A percentile compares a stretch with the other conserved stretches of the same genome.
Conservation (phyloP, 1,140 invertebrate species). For the Ridgeia piscesae region DNA sequence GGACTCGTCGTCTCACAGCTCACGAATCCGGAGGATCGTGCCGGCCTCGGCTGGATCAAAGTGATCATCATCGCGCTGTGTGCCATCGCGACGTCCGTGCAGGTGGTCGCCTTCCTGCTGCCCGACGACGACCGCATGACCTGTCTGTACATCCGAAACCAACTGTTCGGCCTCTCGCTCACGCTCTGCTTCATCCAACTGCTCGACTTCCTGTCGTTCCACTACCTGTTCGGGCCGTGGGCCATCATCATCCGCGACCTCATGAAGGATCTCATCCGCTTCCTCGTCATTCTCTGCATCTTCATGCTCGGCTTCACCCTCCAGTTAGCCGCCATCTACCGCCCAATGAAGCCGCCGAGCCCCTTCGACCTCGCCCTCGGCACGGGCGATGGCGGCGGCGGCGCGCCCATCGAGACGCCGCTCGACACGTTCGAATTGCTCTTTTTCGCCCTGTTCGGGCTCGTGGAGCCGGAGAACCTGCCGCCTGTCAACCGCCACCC, state of each 20-base stretch:
- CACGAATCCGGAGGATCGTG: constrained; percentile 75
- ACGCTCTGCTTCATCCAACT: constrained; percentile 95
- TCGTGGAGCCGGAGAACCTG: constrained; percentile 79
- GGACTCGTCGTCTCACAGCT: constrained; percentile 93
- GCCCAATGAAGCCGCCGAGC: constrained; percentile 68
- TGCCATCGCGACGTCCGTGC: constrained; percentile 86
- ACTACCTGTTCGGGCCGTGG: constrained; percentile 98
- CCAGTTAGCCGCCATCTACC: constrained; percentile 93
- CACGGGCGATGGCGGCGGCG: constrained; percentile 39
- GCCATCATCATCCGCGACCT: constrained; percentile 68
- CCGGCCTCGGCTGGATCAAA: constrained; percentile 56
- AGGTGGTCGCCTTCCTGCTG: constrained; percentile 73
- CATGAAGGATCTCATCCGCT: constrained; percentile 81
- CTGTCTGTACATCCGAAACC: constrained; percentile 89
- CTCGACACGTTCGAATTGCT: constrained; percentile 81
- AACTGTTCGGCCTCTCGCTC: constrained; percentile 92
- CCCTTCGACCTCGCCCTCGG: constrained; percentile 33
- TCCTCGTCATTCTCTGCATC: constrained; percentile 93
- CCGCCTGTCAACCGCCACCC: constrained; percentile 63
- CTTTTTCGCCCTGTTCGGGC: constrained; percentile 96
- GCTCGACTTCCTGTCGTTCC: constrained; percentile 87
- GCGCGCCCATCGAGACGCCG: constrained; percentile 21
- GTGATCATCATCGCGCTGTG: constrained; percentile 88
- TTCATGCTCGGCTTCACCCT: constrained; percentile 99
- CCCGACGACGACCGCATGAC: constrained; percentile 65